A percentile compares a stretch with the other conserved stretches of the same genome.
These are phyloP conservation scores for Thera britannica DNA, from an alignment of 2,888 invertebrate species.

Conservation along the genomic window DNA sequence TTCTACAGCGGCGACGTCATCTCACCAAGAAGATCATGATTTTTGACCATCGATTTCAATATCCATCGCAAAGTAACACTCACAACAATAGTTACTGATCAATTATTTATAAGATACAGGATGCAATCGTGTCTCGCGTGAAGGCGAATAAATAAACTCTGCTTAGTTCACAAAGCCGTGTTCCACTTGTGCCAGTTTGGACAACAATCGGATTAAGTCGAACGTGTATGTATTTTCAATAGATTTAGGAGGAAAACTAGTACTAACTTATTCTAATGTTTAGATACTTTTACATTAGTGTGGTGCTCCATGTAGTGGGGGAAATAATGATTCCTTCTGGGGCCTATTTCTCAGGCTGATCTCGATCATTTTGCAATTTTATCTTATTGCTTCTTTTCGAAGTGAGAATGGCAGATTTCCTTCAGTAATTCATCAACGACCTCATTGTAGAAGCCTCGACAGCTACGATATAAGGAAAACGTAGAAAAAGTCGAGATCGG, in stretches of 20 bases:
- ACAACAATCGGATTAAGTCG: constrained; percentile 27
- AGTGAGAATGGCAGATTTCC: no score
- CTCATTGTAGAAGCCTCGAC: no score
- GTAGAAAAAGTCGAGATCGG: no score
- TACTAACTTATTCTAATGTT: neutral
- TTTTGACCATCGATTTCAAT: neutral
- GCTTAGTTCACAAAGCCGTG: constrained; percentile 36
- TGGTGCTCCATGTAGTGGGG: no score
- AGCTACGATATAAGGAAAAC: no score
- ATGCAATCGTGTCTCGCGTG: constrained; percentile 34
- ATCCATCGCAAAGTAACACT: neutral
- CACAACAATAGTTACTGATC: constrained; percentile 22
- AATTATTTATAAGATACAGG: constrained; percentile 40
- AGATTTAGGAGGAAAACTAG: constrained; percentile 5
- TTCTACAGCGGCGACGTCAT: no score
- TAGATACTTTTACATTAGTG: no score
- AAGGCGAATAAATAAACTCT: constrained; percentile 24
- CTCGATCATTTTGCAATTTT: no score
- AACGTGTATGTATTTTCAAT: constrained; percentile 28
- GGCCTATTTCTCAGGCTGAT: no score
- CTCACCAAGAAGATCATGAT: neutral
- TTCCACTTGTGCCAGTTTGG: constrained; percentile 30
- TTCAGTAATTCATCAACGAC: no score
- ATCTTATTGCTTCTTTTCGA: no score
- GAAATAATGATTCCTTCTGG: no score